Percentiles rank a stretch among this genome's conserved stretches.
These are phyloP conservation scores for Trogon surrucura DNA, from an alignment of 2,113 vertebrate species.

Conservation along the genomic window DNA sequence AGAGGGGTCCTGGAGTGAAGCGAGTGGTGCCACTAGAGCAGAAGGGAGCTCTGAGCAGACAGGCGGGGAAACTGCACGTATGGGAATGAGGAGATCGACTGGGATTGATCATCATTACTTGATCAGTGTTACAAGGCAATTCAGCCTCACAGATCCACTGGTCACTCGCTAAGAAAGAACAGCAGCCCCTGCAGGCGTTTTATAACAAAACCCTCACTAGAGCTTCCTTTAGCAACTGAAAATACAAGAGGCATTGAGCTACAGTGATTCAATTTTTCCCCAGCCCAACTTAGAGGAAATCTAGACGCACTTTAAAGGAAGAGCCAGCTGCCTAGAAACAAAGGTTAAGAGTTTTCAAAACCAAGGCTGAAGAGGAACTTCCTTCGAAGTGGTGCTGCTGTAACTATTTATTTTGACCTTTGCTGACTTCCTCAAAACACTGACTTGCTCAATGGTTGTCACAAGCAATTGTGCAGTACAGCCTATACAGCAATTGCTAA, in stretches of 20 bases:
- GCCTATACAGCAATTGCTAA: neutral
- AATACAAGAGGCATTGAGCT: neutral
- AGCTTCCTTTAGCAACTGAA: neutral
- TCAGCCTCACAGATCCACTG: neutral
- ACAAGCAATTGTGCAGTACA: neutral
- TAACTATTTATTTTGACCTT: neutral
- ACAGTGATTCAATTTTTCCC: neutral
- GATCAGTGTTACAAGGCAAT: neutral
- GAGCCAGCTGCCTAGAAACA: neutral
- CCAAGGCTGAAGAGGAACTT: neutral
- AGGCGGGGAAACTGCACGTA: neutral
- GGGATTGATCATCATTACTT: neutral
- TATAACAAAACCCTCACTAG: neutral
- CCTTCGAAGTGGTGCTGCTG: neutral
- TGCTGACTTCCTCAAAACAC: neutral
- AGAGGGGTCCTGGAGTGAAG: neutral
- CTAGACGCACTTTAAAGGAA: neutral
- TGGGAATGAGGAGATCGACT: neutral
- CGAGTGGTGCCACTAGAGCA: neutral
- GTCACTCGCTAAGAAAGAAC: neutral
- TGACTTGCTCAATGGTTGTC: neutral
- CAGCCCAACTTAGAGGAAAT: neutral
- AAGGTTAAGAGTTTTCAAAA: neutral
- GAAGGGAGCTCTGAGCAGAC: neutral
- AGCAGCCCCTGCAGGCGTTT: neutral